phyloP scores from a whole-genome alignment of 1,140 invertebrate genomes.

The Zophobas morio region DNA sequence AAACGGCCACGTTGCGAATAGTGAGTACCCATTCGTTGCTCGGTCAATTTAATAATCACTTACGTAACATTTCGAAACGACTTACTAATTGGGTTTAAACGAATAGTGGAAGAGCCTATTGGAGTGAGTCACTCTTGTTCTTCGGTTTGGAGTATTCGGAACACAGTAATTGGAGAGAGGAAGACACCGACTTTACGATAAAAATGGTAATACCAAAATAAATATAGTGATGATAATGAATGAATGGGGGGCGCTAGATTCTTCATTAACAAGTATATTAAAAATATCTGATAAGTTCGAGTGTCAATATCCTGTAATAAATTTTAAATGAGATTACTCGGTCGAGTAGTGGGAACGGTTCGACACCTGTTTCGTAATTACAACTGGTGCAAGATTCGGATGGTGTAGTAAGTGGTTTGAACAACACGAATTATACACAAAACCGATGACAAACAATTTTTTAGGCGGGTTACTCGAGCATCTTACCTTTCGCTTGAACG shows the following conservation, averaged over 20 bases:
- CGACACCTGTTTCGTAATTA: slow-evolving; percentile 29
- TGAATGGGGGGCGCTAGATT: slow-evolving; percentile 6
- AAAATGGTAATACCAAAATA: slow-evolving; percentile 15
- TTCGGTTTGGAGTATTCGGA: not conserved
- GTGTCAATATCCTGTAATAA: slow-evolving; percentile 41
- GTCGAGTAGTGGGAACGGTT: slow-evolving; percentile 1
- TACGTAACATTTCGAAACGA: slow-evolving; percentile 10
- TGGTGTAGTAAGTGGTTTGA: slow-evolving; percentile 25
- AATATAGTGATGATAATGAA: slow-evolving; percentile 27
- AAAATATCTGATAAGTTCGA: slow-evolving; percentile 38
- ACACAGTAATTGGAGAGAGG: too few species aligned
- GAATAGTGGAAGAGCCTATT: slow-evolving; percentile 8
- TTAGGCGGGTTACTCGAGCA: slow-evolving; percentile 19
- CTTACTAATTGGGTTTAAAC: slow-evolving; percentile 14
- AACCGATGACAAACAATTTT: slow-evolving; percentile 38
- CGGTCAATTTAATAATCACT: slow-evolving; percentile 2
- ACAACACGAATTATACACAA: slow-evolving; percentile 30
- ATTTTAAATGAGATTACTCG: slow-evolving; percentile 29
- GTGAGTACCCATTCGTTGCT: not conserved
- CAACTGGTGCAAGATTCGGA: slow-evolving; percentile 8
- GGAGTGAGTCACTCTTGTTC: not conserved
- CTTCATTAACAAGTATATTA: slow-evolving; percentile 36
- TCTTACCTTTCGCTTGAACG: slow-evolving; percentile 36
- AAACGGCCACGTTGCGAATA: slow-evolving; percentile 6
- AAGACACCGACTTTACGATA: not conserved